Percentiles rank a stretch among this genome's conserved stretches.
These are phyloP conservation scores for Syngnathus typhle DNA, from an alignment of 2,113 vertebrate species.

Conservation along the genomic window DNA sequence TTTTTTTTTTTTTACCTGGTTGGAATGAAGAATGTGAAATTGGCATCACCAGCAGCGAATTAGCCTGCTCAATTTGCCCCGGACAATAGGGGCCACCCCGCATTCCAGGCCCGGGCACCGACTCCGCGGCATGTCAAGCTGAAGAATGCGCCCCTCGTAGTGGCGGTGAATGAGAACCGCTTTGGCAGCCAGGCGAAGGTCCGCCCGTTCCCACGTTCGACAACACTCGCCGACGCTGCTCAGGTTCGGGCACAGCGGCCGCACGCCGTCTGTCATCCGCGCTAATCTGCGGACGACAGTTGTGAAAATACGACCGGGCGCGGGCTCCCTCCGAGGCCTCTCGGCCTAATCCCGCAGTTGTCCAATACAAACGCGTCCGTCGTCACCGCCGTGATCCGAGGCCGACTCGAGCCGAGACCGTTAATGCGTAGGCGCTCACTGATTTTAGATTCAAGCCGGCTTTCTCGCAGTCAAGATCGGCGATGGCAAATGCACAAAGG, in stretches of 20 bases:
- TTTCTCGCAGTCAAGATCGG: background rate
- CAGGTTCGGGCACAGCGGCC: background rate
- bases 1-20: background rate
- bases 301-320: conserved; percentile 51
- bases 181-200: conserved; percentile 26
- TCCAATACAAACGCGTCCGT: conserved; percentile 47
- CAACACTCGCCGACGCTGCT: background rate
- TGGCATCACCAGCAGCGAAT: conserved; percentile 32
- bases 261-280: conserved; percentile 45
- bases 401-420: conserved; percentile 8
- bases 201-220: conserved; percentile 10
- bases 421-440: background rate
- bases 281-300: conserved; percentile 56
- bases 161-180: conserved; percentile 17
- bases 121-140: conserved; percentile 24
- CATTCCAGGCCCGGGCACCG: conserved; percentile 26
- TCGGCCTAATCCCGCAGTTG: conserved; percentile 55
- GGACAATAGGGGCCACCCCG: conserved; percentile 24
- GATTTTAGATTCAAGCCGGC: background rate
- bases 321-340: conserved; percentile 11
- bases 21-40: background rate
- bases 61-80: conserved; percentile 36
- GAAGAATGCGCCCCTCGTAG: conserved; percentile 26
- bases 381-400: conserved; percentile 19
- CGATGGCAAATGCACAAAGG: background rate